Base-by-base conservation (phyloP, 2,888 invertebrate genomes). In the Mechanitis mazaeus region DNA sequence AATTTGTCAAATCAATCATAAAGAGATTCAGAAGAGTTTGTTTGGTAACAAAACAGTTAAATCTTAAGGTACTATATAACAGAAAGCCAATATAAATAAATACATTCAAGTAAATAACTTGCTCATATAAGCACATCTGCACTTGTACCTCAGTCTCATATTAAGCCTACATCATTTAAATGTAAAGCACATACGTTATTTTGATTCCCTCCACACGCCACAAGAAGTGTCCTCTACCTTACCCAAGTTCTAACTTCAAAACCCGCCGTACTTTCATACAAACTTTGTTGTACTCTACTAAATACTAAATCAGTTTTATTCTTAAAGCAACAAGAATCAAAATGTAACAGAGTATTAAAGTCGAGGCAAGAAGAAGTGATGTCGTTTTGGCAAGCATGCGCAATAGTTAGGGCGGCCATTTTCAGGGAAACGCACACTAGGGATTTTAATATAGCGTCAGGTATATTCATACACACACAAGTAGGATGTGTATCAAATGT, bases 211-310 rank as follows among this genome's bases (percentile, higher is more conserved):
- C 57, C 57, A 62, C 64, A 56, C 71, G 72, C 71, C 65, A 63
- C 69, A 70, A 50, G 71, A 78, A 84, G 80, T 80, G 79, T 82
- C 84, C 85, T 87, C 84, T 85, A 85, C 84, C 84, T 84, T 84
- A 75, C 84, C 76, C 83, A 84, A 85, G 82, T 76, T 77, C 75
- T 69, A 84, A 85, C 84, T 87, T 85, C 81, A 85, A 86, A 86
- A 84, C 84, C 79, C 82, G 78, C 83, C 78, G 72, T 73, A 73
- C 71, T 69, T 72, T 58, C 73, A 64, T 66, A 66, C 69, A 69
- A 71, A 68, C 33, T 60, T 45, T 11, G 53, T 50, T 33, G 46
- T 33, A 61, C 38, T 20, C 5, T 12, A 0, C 38, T 9, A 61
- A 68, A 58, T 7, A 4, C 3, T 31, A 28, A 2, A n/a, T n/a